Conservation (phyloP, 2,888 invertebrate genomes). For the Cryptus armator region DNA sequence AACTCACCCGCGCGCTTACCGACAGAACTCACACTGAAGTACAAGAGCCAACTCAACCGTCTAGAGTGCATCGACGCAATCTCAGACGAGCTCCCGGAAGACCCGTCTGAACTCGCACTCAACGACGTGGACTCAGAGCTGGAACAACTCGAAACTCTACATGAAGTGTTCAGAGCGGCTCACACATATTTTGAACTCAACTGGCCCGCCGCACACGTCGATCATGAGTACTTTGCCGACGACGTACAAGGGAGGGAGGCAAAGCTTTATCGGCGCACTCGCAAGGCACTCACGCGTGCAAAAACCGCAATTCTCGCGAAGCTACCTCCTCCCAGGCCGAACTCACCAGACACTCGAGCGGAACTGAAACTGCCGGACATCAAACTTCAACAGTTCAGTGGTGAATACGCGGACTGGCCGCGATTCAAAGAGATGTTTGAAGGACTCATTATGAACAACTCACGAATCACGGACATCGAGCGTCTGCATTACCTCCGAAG, state of each 20-base stretch:
- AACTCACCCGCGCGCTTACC: constrained; percentile 13
- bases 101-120: not conserved
- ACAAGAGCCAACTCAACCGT: constrained; percentile 2
- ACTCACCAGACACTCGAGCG: not conserved
- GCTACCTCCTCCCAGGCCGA: not conserved
- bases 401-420: constrained; percentile 29
- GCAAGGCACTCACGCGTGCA: not conserved
- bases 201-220: not conserved
- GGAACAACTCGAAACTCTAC: not conserved
- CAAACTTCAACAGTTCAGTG: constrained; percentile 4
- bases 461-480: not conserved
- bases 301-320: not conserved
- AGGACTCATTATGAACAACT: constrained; percentile 8
- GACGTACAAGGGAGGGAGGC: constrained; percentile 10
- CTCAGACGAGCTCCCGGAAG: not conserved
- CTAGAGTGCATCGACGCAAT: not conserved
- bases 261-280: not conserved
- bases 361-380: constrained; percentile 18
- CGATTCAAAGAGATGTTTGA: constrained; percentile 22
- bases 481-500: constrained; percentile 6
- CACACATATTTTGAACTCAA: constrained; percentile 18
- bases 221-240: constrained; percentile 15
- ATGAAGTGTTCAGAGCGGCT: not conserved
- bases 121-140: not conserved
- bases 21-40: not conserved